These are phyloP conservation scores for Amblyraja radiata DNA, from an alignment of 2,797 vertebrate genomes.

Conservation along the genomic window DNA sequence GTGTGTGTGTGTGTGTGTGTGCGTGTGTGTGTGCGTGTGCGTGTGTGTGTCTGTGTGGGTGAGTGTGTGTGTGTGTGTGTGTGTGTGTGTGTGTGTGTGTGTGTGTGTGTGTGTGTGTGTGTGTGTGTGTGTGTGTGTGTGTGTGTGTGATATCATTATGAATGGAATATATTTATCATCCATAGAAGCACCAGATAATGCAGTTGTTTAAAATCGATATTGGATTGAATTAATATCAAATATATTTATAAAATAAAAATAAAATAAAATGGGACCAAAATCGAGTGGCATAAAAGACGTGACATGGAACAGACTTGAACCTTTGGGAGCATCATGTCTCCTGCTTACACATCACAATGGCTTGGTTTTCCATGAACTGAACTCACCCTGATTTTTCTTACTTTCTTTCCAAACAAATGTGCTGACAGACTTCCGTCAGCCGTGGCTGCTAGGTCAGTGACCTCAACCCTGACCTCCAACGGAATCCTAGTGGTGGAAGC, in stretches of 20 bases:
- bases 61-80: too few species aligned
- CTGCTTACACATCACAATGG: neutral
- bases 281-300: neutral
- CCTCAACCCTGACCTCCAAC: slow-evolving; percentile 53
- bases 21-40: too few species aligned
- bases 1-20: too few species aligned
- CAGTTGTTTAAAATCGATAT: neutral
- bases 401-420: neutral
- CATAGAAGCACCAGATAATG: neutral
- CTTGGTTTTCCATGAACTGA: neutral
- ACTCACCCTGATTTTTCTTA: neutral
- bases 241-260: neutral
- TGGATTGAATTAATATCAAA: neutral
- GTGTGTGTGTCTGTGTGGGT: too few species aligned
- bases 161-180: neutral
- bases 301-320: neutral
- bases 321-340: neutral
- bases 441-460: slow-evolving; percentile 48
- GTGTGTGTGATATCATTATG: too few species aligned
- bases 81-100: too few species aligned
- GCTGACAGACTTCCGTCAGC: slow-evolving; percentile 57
- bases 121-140: neutral
- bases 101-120: too few species aligned
- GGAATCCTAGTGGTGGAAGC: slow-evolving; percentile 62
- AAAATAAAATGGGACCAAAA: neutral